These are phyloP conservation scores for Pelusios castaneus DNA, from an alignment of 2,113 vertebrate species.

Conservation along the genomic window DNA sequence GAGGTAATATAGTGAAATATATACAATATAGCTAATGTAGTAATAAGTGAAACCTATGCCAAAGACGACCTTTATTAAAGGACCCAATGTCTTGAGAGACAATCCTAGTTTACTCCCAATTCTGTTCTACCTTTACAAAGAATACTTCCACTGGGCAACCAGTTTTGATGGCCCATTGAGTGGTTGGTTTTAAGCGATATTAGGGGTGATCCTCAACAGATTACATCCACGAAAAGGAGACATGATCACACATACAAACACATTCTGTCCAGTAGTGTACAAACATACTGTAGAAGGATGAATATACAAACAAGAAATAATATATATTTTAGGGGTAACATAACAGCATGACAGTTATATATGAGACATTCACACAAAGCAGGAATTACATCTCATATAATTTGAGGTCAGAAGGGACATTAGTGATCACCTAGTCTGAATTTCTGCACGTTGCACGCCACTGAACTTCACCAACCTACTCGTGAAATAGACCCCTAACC, in stretches of 20 bases:
- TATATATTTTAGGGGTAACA: not conserved
- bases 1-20: not conserved
- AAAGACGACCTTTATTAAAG: fast-evolving
- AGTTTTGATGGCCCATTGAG: not conserved
- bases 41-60: not conserved
- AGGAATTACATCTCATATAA: not conserved
- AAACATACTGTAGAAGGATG: not conserved
- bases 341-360: not conserved
- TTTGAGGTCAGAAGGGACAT: too few species aligned
- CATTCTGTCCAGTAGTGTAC: not conserved
- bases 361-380: not conserved
- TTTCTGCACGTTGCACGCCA: too few species aligned
- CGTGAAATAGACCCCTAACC: too few species aligned
- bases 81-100: not conserved
- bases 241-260: not conserved
- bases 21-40: not conserved
- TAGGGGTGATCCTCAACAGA: not conserved
- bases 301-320: too few species aligned
- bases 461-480: too few species aligned
- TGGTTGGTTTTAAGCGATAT: not conserved
- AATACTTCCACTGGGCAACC: not conserved
- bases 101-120: not conserved
- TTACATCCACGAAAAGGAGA: not conserved
- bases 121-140: not conserved
- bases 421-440: too few species aligned